A percentile compares a stretch with the other conserved stretches of the same genome.
Conservation (phyloP, 1,140 invertebrate species). For the Maniola jurtina region DNA sequence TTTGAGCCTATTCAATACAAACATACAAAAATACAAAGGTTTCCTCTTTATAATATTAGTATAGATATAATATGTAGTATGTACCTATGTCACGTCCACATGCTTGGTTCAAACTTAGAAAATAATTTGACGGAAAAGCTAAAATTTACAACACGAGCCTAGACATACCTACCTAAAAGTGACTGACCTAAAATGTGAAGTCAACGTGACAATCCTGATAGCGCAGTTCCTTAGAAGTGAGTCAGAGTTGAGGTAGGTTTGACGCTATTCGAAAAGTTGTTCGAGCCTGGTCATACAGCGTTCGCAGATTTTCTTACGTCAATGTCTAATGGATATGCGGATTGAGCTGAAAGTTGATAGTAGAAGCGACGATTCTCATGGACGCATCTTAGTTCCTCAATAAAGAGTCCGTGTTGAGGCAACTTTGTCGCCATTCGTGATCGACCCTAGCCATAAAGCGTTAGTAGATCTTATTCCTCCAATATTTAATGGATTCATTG, state of each 20-base stretch:
- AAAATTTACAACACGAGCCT: too few species aligned
- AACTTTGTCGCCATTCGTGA: conserved; percentile 83
- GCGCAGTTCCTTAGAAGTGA: conserved; percentile 83
- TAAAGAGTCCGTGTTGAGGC: conserved; percentile 82
- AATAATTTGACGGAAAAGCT: too few species aligned
- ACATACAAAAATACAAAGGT: too few species aligned
- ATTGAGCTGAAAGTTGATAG: conserved; percentile 82
- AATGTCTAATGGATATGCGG: conserved; percentile 78
- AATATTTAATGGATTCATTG: conserved; percentile 78
- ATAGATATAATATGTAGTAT: too few species aligned
- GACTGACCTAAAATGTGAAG: conserved; percentile 81
- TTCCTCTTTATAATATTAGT: too few species aligned
- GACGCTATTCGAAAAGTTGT: conserved; percentile 80
- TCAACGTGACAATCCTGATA: conserved; percentile 81
- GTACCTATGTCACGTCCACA: too few species aligned
- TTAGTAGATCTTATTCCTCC: conserved; percentile 86
- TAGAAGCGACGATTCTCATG: conserved; percentile 82
- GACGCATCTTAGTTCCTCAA: conserved; percentile 84
- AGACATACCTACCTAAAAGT: too few species aligned
- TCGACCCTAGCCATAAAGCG: conserved; percentile 82
- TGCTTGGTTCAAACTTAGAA: too few species aligned
- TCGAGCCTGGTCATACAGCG: conserved; percentile 82
- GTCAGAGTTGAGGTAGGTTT: conserved; percentile 82
- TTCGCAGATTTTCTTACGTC: conserved; percentile 86
- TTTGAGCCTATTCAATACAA: too few species aligned